These are phyloP conservation scores for Atractosteus spatula DNA, from an alignment of 2,113 vertebrate species.

Conservation along the genomic window DNA sequence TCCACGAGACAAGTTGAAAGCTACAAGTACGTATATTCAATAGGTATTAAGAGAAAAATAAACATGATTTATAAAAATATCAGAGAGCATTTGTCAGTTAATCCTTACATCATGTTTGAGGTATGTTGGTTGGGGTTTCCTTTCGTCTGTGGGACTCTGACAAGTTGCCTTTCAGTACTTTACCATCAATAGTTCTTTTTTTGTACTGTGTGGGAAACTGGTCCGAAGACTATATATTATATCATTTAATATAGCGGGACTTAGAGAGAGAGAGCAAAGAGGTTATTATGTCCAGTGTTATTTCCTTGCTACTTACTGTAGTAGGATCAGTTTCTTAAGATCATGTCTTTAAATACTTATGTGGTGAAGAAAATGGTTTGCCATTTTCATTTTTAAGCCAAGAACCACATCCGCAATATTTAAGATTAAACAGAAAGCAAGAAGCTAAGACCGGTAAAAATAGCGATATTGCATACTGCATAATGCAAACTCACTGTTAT, in stretches of 20 bases:
- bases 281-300: slow-evolving; percentile 14
- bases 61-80: neutral
- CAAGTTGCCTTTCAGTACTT: neutral
- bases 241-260: slow-evolving; percentile 2
- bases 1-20: slow-evolving; percentile 87
- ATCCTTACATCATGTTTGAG: slow-evolving; percentile 13
- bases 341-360: slow-evolving; percentile 24
- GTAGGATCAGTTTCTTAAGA: slow-evolving; percentile 23
- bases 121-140: slow-evolving; percentile 5
- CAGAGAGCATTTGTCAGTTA: neutral
- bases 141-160: neutral
- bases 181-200: neutral
- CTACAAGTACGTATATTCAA: slow-evolving; percentile 78
- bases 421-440: slow-evolving; percentile 23
- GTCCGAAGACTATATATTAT: slow-evolving; percentile 5
- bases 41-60: neutral
- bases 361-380: slow-evolving; percentile 16
- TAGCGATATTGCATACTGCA: slow-evolving; percentile 31
- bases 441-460: slow-evolving; percentile 19
- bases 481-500: slow-evolving; percentile 23
- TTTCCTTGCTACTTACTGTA: slow-evolving; percentile 17
- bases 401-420: slow-evolving; percentile 36
- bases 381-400: slow-evolving; percentile 26
- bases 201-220: slow-evolving; percentile 16
- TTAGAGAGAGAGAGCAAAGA: neutral